Evolutionary conservation across 1,140 invertebrate species (phyloP), one percentile per base, ranked within the genome.

Genomic region (Adelges cooleyi): DNA sequence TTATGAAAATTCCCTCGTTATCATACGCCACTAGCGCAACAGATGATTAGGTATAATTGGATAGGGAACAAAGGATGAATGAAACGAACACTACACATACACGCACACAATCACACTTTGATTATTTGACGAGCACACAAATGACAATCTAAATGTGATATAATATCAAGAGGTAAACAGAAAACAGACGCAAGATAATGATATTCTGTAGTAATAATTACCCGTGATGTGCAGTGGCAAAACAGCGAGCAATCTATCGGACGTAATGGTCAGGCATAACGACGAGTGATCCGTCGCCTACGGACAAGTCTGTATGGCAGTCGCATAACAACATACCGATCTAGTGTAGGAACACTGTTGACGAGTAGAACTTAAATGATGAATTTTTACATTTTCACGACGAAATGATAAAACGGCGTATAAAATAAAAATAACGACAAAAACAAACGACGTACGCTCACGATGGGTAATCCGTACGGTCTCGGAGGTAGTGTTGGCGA

Each of bases 11-110:
- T 33, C 29, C 29, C 29, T 33, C 29, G 42, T 62, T 62, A 62
- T 62, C 56, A 62, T 42, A 13, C 11, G 23, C 27, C 18, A 44
- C 54, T 18, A 62, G 42, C 42, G 56, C 56, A 62, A 62, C 56
- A 62, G 56, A 62, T 62, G 56, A 62, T 62, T 62, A 62, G 11
- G 42, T 48, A 29, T 62, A 20, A n/a, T n/a, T n/a, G 42, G 42
- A 15, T 46, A 11, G 56, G 56, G 56, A 62, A 62, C 56, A 62
- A 62, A 62, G 56, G 56, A 62, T 62, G 56, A 62, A 62, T 62
- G 56, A 62, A 62, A 42, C 25, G 42, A 46, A 44, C 46, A 62
- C 42, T 62, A 62, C 44, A 38, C 10, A 23, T 22, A 17, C 40
- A 22, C 20, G 6, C 27, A 20, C 50, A 15, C 36, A 13, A 29